phyloP scores from a whole-genome alignment of 1,140 invertebrate species.

The Penaeus indicus region DNA sequence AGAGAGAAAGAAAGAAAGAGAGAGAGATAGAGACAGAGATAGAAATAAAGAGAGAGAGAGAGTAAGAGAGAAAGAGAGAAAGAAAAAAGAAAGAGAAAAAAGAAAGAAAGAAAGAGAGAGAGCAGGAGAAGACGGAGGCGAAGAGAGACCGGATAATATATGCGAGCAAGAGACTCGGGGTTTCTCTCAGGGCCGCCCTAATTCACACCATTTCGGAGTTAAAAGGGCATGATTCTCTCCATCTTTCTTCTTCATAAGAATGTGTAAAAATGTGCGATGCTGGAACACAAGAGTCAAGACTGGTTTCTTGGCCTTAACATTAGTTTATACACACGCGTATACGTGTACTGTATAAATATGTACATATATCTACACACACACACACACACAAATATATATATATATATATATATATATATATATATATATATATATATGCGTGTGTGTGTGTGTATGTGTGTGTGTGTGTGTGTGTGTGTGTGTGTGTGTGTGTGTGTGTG shows the following conservation, averaged over 20 bases:
- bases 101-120: slow-evolving; percentile 35
- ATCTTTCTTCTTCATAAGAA: too few species aligned
- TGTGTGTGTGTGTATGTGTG: too few species aligned
- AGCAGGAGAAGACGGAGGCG: background rate
- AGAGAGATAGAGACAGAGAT: background rate
- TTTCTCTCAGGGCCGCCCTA: too few species aligned
- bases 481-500: too few species aligned
- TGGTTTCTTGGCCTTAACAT: background rate
- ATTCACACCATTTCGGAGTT: too few species aligned
- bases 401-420: slow-evolving; percentile 8
- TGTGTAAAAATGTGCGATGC: too few species aligned
- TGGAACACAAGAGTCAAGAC: background rate
- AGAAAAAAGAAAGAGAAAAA: slow-evolving; percentile 1
- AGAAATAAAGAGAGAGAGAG: background rate
- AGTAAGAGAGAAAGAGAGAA: slow-evolving; percentile 24
- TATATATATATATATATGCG: background rate
- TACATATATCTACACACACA: background rate
- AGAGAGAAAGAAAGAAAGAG: background rate
- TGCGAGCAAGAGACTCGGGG: too few species aligned
- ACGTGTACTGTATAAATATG: background rate
- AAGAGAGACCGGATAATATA: background rate
- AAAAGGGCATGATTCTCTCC: too few species aligned
- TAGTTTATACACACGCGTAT: background rate
- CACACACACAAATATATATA: background rate
- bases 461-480: too few species aligned